These are phyloP conservation scores for Cerastis leucographa DNA, from an alignment of 2,888 invertebrate species.

Conservation along the genomic window DNA sequence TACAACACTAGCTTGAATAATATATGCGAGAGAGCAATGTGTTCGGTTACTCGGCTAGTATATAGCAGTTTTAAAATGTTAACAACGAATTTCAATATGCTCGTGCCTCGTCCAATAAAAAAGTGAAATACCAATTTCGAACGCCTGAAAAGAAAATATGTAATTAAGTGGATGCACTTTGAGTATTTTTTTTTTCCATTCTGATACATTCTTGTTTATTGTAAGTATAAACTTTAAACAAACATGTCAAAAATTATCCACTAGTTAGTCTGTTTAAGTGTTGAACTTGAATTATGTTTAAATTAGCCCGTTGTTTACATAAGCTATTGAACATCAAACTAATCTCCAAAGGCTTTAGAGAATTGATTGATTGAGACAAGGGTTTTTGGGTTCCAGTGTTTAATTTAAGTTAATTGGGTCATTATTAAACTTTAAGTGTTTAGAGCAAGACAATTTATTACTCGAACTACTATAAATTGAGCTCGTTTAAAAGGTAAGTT, in stretches of 20 bases:
- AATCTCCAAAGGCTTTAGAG: constrained; percentile 43
- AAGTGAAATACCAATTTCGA: constrained; percentile 19
- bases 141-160: constrained; percentile 17
- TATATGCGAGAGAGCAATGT: constrained; percentile 16
- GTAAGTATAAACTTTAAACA: too few relatives aligned
- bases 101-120: background rate
- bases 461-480: constrained; percentile 43
- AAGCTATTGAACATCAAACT: constrained; percentile 52
- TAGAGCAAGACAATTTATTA: constrained; percentile 41
- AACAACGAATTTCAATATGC: constrained; percentile 26
- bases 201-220: background rate
- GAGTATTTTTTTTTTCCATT: background rate
- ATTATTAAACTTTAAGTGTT: constrained; percentile 59
- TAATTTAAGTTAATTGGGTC: constrained; percentile 55
- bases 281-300: constrained; percentile 40
- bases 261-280: background rate
- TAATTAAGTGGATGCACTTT: constrained; percentile 4
- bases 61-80: constrained; percentile 30
- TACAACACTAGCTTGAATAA: constrained; percentile 37
- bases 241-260: background rate
- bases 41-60: background rate
- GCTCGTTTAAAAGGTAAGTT: constrained; percentile 44
- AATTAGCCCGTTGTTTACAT: constrained; percentile 40
- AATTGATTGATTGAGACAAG: constrained; percentile 59
- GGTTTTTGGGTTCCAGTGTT: constrained; percentile 57